phyloP scores from a whole-genome alignment of 1,140 invertebrate genomes.

The Drosophila gunungcola region DNA sequence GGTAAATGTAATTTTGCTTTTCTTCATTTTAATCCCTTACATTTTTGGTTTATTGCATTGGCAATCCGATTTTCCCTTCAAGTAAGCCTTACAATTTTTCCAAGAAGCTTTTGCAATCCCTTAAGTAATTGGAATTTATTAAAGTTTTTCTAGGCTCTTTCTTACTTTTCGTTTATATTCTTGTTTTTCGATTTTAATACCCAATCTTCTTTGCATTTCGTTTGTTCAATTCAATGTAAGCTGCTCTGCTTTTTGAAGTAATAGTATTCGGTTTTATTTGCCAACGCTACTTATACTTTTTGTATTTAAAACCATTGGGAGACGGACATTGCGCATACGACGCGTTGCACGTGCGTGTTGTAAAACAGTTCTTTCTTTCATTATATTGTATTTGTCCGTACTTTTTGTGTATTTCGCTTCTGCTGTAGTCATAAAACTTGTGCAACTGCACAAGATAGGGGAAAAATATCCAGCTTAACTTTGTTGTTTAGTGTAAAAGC shows the following conservation, averaged over 20 bases:
- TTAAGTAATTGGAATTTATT: constrained; percentile 12
- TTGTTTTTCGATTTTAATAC: constrained; percentile 12
- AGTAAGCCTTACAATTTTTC: not conserved
- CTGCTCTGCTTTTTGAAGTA: constrained; percentile 11
- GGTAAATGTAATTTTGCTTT: no score
- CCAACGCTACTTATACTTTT: constrained; percentile 40
- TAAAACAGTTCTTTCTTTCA: constrained; percentile 50
- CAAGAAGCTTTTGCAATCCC: constrained; percentile 2
- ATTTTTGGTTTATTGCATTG: not conserved
- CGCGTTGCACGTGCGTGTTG: constrained; percentile 69
- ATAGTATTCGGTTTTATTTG: constrained; percentile 27
- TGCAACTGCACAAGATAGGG: constrained; percentile 34
- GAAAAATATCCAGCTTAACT: constrained; percentile 66
- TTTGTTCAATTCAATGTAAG: not conserved
- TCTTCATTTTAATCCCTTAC: no score
- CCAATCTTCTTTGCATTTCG: constrained; percentile 19
- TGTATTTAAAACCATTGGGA: constrained; percentile 35
- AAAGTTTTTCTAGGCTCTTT: not conserved
- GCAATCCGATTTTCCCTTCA: not conserved
- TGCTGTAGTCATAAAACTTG: constrained; percentile 43
- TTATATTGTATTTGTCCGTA: not conserved
- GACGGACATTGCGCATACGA: constrained; percentile 61
- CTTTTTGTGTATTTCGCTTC: constrained; percentile 9
- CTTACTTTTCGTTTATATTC: not conserved
- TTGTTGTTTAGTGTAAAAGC: constrained; percentile 82